Evolutionary conservation across 1,140 invertebrate genomes (phyloP), one percentile per base, ranked within the genome.

Genomic region (Scaptomyza montana): DNA sequence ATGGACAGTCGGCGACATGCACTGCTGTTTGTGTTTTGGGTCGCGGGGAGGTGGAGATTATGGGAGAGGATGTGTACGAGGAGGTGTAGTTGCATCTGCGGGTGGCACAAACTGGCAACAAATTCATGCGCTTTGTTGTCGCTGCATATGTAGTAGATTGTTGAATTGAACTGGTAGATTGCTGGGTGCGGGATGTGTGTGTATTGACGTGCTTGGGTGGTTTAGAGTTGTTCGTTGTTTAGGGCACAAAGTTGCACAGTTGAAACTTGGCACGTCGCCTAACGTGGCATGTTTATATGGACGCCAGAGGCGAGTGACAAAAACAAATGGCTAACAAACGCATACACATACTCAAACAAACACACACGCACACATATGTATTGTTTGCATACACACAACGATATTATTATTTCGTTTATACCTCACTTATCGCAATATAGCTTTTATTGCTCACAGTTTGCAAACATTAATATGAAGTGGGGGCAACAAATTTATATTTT

Each of bases 261-360:
- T 85, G 80, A 66, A 85, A 85, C 77, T 85, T 85, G 82, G 84
- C 82, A 89, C 82, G 82, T 89, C 71, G 73, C 84, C 77, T 82
- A 86, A 87, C 80, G 81, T 86, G 78, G 76, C 78, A 70, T 86
- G 81, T 87, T 86, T 78, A 87, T 86, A 76, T 53, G 72, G 70
- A 45, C 54, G 61, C 60, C 68, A 65, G 68, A 64, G 66, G 68
- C 73, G 56, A 71, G 67, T 67, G 67, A 64, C 73, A 75, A 75
- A 69, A 75, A 65, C 73, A 75, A 71, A 64, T 71, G 73, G 68
- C 55, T 33, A 63, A 54, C 72, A 74, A 30, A 74, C 45, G 12
- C 51, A 68, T 36, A 67, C 55, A 50, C 25, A 53, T 21, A 12
- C 21, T 19, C 0, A 30, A 3, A 16, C 16, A 67, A 8, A 51